Evolutionary conservation across 2,888 invertebrate genomes (phyloP).

Genomic region (Catocala fraxini): DNA sequence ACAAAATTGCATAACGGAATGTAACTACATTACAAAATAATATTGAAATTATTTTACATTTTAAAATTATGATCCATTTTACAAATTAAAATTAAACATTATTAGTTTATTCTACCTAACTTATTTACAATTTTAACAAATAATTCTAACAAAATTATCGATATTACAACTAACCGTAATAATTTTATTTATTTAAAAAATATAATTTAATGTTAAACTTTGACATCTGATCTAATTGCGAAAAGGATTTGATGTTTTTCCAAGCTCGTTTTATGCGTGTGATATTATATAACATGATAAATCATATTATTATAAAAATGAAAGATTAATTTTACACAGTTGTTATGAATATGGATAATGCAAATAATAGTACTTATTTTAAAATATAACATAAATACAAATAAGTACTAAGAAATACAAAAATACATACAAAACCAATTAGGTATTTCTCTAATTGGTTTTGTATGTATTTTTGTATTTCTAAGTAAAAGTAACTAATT

Average conservation of each 20-base stretch:
- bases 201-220: slow-evolving; percentile 9
- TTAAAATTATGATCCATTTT: slow-evolving; percentile 40
- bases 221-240: background rate
- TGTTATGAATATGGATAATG: slow-evolving; percentile 32
- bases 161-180: slow-evolving; percentile 30
- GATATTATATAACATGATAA: slow-evolving; percentile 9
- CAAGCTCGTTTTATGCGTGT: slow-evolving; percentile 24
- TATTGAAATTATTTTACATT: slow-evolving; percentile 38
- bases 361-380: slow-evolving; percentile 15
- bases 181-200: slow-evolving; percentile 5
- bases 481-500: too few relatives aligned
- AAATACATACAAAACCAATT: background rate
- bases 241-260: background rate
- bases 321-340: slow-evolving; percentile 9
- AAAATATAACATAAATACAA: slow-evolving; percentile 2
- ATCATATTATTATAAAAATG: slow-evolving; percentile 31
- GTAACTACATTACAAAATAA: slow-evolving; percentile 49
- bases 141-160: slow-evolving; percentile 27
- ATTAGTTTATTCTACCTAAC: slow-evolving; percentile 45
- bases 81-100: slow-evolving; percentile 46
- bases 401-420: background rate
- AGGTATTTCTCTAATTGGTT: too few relatives aligned
- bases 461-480: too few relatives aligned
- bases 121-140: slow-evolving; percentile 44
- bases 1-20: slow-evolving; percentile 58